phyloP scores from a whole-genome alignment of 2,797 vertebrate genomes.

The Premnoplex brunnescens region DNA sequence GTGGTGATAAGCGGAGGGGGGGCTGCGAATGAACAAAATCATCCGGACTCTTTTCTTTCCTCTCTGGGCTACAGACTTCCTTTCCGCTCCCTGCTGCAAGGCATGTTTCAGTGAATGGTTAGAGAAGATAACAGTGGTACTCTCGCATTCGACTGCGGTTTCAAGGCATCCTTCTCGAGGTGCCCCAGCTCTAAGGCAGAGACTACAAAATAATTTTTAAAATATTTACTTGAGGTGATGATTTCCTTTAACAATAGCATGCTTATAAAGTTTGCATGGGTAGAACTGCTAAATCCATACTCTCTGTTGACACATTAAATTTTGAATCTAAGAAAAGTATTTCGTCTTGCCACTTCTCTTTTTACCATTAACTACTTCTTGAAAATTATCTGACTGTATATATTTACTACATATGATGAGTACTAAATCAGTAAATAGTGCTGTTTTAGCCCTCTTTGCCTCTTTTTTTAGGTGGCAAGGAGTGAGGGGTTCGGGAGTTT shows the following conservation, averaged over 20 bases:
- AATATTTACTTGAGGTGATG: neutral
- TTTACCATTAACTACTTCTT: neutral
- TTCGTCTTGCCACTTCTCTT: neutral
- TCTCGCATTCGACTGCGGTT: accelerated
- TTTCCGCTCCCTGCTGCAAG: neutral
- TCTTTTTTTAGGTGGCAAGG: neutral
- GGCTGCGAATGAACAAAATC: neutral
- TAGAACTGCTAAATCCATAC: neutral
- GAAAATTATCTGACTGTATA: neutral
- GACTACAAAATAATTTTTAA: neutral
- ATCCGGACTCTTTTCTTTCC: neutral
- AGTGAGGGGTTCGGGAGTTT: neutral
- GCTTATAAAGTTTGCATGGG: neutral
- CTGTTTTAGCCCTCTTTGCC: neutral
- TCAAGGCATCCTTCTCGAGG: neutral
- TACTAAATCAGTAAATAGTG: neutral
- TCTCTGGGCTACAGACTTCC: neutral
- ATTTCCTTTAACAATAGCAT: neutral
- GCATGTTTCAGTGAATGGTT: neutral
- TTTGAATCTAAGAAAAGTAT: neutral
- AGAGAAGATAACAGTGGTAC: neutral
- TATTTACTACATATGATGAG: neutral
- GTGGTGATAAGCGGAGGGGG: neutral
- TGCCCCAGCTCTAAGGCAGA: neutral
- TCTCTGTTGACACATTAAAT: neutral